These are phyloP conservation scores for Antechinus stuartii DNA, from an alignment of 2,113 vertebrate genomes.

Conservation along the genomic window DNA sequence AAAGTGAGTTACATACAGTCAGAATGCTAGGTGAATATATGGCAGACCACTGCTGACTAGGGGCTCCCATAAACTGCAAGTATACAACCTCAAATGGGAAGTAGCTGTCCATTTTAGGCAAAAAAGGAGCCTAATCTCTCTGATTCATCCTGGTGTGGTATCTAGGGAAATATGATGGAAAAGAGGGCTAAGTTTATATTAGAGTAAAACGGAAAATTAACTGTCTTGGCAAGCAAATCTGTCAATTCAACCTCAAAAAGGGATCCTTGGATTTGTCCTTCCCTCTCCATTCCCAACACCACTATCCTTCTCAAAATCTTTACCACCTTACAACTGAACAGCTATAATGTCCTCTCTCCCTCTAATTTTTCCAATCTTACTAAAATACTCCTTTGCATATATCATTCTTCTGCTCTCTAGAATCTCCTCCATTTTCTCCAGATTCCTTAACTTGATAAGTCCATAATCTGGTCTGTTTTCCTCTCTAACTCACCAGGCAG, in stretches of 20 bases:
- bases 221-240: not conserved
- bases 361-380: not conserved
- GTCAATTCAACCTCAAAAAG: not conserved
- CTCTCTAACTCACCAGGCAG: not conserved
- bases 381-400: not conserved
- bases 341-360: not conserved
- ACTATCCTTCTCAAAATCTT: not conserved
- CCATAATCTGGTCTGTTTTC: not conserved
- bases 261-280: not conserved
- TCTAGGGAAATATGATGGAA: conserved; percentile 7
- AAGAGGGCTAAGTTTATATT: not conserved
- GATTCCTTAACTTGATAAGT: not conserved
- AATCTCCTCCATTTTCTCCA: not conserved
- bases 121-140: not conserved
- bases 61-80: not conserved
- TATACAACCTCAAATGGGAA: conserved; percentile 13
- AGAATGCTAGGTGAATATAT: not conserved
- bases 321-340: not conserved
- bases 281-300: conserved; percentile 10
- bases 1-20: not conserved
- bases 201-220: not conserved
- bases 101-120: not conserved
- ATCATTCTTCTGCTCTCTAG: not conserved
- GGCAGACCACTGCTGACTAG: not conserved
- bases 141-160: not conserved